Evolutionary conservation across 2,888 invertebrate genomes (phyloP).

Genomic region (Caenorhabditis sp.): DNA sequence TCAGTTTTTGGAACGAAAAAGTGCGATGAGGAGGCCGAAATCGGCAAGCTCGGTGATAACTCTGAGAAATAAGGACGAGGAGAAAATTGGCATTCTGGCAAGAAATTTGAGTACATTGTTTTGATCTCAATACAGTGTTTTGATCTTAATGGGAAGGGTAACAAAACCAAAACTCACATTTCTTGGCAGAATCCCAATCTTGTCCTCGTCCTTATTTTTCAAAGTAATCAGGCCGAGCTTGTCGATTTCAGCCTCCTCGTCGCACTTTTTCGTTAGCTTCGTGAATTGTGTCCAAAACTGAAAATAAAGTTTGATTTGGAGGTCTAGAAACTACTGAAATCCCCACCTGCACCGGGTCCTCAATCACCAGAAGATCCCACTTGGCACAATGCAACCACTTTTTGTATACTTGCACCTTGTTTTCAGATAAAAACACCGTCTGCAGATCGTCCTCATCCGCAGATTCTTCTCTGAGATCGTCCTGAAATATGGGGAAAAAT

Average conservation of each 20-base stretch:
- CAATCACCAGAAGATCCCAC: constrained; percentile 12
- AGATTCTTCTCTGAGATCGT: constrained; percentile 34
- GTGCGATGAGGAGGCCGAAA: too few relatives aligned
- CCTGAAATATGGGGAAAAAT: constrained; percentile 17
- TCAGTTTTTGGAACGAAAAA: too few relatives aligned
- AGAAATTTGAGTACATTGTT: too few relatives aligned
- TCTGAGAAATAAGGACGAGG: too few relatives aligned
- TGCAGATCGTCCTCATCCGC: constrained; percentile 33
- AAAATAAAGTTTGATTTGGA: neutral
- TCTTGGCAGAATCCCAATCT: constrained; percentile 36
- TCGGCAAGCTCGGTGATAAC: too few relatives aligned
- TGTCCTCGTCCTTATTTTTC: constrained; percentile 44
- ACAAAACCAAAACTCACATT: constrained; percentile 39
- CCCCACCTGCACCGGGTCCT: constrained; percentile 39
- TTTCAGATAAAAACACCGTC: constrained; percentile 24
- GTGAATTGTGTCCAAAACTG: constrained; percentile 45
- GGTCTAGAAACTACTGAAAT: too few relatives aligned
- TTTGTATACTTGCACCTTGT: constrained; percentile 34
- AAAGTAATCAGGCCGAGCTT: constrained; percentile 33
- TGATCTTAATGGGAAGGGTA: neutral
- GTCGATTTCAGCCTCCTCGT: constrained; percentile 40
- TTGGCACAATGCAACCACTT: constrained; percentile 43
- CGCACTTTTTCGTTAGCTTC: constrained; percentile 22
- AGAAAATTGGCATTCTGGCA: too few relatives aligned
- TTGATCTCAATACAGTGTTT: too few relatives aligned